A percentile compares a stretch with the other conserved stretches of the same genome.
Evolutionary conservation across 2,797 vertebrate species (phyloP).

Genomic region (Pelochelys cantorii): DNA sequence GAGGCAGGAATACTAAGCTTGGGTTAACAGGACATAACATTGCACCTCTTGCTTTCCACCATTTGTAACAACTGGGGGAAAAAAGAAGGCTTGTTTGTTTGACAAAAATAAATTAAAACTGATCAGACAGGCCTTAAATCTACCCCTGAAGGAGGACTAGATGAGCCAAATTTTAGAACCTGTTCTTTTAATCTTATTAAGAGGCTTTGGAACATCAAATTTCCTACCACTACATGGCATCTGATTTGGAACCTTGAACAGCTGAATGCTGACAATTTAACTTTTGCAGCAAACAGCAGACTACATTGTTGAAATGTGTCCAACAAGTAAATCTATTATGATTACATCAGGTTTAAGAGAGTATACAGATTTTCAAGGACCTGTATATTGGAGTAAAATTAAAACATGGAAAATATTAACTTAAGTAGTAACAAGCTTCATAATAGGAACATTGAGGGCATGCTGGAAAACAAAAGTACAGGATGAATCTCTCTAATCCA

Average conservation of each 20-base stretch:
- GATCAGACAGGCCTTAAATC: background rate
- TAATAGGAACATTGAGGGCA: background rate
- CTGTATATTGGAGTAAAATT: background rate
- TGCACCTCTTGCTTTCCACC: slow-evolving; percentile 19
- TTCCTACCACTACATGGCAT: background rate
- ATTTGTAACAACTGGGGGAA: background rate
- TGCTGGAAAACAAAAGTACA: background rate
- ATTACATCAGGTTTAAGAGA: background rate
- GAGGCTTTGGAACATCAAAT: background rate
- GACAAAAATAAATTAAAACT: background rate
- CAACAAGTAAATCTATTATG: background rate
- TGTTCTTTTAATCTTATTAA: background rate
- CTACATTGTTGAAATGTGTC: background rate
- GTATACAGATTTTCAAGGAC: background rate
- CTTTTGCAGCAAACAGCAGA: background rate
- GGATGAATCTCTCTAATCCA: no score
- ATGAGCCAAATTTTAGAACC: background rate
- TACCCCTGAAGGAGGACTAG: background rate
- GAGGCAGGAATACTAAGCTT: slow-evolving; percentile 25
- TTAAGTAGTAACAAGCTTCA: background rate
- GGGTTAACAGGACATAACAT: slow-evolving; percentile 30
- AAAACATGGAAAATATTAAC: background rate
- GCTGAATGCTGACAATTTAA: background rate
- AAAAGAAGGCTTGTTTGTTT: background rate
- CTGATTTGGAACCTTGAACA: background rate